Percentiles rank a stretch among this genome's conserved stretches.
Conservation (phyloP, 2,888 invertebrate species). For the Pristionchus entomophagus region DNA sequence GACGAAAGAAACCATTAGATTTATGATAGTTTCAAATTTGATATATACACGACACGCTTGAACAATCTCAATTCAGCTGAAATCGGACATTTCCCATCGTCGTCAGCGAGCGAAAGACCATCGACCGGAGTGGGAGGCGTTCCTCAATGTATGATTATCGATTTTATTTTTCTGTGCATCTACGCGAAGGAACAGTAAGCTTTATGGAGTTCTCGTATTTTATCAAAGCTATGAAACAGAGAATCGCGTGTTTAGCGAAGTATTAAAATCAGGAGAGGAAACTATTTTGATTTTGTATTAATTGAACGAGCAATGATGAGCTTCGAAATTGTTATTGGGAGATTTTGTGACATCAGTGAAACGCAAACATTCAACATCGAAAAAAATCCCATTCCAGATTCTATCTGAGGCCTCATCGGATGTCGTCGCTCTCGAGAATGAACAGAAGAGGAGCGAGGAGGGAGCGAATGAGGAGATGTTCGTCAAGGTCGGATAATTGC, state of each 20-base stretch:
- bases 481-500: neutral
- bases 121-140: constrained; percentile 32
- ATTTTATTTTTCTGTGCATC: neutral
- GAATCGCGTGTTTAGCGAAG: no score
- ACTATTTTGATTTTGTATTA: no score
- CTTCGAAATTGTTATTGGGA: no score
- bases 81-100: constrained; percentile 38
- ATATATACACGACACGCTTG: no score
- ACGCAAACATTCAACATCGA: no score
- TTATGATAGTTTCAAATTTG: no score
- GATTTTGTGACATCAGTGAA: no score
- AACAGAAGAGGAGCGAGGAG: neutral
- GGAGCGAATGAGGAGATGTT: constrained; percentile 25
- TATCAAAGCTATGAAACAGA: neutral
- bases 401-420: neutral
- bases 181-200: neutral
- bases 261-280: no score
- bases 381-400: neutral
- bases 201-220: no score
- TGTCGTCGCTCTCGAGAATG: neutral
- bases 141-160: neutral
- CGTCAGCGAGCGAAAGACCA: constrained; percentile 14
- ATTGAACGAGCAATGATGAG: no score
- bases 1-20: no score
- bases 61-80: neutral